Evolutionary conservation across 1,140 invertebrate genomes (phyloP).

Genomic region (Zaprionus nigranus): DNA sequence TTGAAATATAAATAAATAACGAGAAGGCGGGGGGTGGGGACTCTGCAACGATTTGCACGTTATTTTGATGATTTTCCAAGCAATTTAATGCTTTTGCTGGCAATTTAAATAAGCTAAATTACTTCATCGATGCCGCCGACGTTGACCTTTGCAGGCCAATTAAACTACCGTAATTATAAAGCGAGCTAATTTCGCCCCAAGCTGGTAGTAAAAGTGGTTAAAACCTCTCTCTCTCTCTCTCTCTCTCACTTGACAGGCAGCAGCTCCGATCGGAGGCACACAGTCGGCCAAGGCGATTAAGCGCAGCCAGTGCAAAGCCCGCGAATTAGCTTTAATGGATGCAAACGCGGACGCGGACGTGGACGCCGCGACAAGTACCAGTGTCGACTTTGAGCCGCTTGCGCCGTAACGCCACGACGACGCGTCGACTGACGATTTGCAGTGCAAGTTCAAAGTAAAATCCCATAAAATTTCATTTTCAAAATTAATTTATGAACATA

Average conservation of each 20-base stretch:
- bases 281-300: constrained; percentile 14
- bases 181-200: constrained; percentile 15
- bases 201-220: constrained; percentile 28
- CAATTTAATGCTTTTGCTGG: constrained; percentile 19
- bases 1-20: constrained; percentile 11
- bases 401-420: constrained; percentile 1
- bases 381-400: constrained; percentile 47
- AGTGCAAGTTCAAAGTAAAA: constrained; percentile 76
- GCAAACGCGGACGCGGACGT: constrained; percentile 10
- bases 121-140: constrained; percentile 26
- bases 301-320: constrained; percentile 26
- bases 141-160: constrained; percentile 49
- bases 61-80: constrained; percentile 18
- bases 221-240: not conserved
- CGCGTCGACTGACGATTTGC: constrained; percentile 27
- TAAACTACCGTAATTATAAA: constrained; percentile 46
- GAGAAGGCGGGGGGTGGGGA: not conserved
- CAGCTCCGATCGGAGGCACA: not conserved
- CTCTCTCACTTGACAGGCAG: not conserved
- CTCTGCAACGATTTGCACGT: constrained; percentile 29
- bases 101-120: constrained; percentile 27
- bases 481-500: constrained; percentile 81
- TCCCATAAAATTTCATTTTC: constrained; percentile 80
- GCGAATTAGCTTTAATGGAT: constrained; percentile 66
- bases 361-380: constrained; percentile 29